A percentile compares a stretch with the other conserved stretches of the same genome.
Conservation (phyloP, 2,797 vertebrate species). For the Clarias fuscus region DNA sequence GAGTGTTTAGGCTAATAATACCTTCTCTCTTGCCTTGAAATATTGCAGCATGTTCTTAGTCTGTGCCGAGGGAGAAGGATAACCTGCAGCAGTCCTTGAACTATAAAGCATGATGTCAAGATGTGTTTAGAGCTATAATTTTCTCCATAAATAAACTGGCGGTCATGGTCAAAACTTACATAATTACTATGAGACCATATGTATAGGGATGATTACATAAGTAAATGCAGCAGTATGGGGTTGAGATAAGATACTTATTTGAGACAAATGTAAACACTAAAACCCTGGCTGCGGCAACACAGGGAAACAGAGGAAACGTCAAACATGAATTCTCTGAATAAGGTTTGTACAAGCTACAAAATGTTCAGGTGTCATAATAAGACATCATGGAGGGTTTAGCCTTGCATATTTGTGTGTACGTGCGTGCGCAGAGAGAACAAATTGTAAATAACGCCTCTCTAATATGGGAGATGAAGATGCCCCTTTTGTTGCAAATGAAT, state of each 20-base stretch:
- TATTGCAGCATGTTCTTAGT: constrained; percentile 58
- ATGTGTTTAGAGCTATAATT: constrained; percentile 53
- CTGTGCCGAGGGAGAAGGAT: constrained; percentile 49
- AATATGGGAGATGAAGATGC: constrained; percentile 3
- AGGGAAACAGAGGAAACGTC: background rate
- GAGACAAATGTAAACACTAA: constrained; percentile 19
- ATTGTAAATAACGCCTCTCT: constrained; percentile 2
- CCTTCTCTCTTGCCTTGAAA: constrained; percentile 61
- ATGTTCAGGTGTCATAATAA: constrained; percentile 9
- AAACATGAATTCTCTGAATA: constrained; percentile 19
- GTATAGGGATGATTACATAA: constrained; percentile 38
- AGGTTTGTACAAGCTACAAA: background rate
- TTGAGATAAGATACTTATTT: constrained; percentile 47
- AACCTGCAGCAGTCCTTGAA: constrained; percentile 58
- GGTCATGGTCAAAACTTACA: constrained; percentile 44
- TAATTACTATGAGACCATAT: constrained; percentile 49
- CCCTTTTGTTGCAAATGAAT: constrained; percentile 34
- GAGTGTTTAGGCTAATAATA: constrained; percentile 55
- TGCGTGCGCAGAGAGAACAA: background rate
- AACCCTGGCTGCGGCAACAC: background rate
- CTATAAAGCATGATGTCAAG: constrained; percentile 45
- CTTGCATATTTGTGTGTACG: background rate
- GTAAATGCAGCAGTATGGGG: constrained; percentile 24
- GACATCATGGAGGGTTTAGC: constrained; percentile 12
- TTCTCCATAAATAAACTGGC: constrained; percentile 45